Conservation (phyloP, 1,140 invertebrate genomes). For the Telenomus remus region DNA sequence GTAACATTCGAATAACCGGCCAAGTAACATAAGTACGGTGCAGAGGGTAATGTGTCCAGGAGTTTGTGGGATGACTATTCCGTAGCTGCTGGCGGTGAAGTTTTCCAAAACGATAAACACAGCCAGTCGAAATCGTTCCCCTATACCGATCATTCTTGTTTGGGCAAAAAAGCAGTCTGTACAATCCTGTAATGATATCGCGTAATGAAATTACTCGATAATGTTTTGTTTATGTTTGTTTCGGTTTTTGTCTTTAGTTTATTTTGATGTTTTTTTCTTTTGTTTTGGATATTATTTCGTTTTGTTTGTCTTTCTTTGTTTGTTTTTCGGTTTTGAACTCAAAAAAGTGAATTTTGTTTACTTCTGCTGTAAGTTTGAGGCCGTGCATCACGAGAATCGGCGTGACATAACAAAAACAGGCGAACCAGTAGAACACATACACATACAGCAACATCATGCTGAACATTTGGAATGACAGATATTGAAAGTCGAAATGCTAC, state of each 20-base stretch:
- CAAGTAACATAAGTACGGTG: conserved; percentile 65
- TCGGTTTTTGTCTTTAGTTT: too few species aligned
- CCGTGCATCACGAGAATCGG: conserved; percentile 61
- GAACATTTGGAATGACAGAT: conserved; percentile 60
- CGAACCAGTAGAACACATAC: conserved; percentile 68
- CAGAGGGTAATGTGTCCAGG: conserved; percentile 59
- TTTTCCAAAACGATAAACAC: conserved; percentile 68
- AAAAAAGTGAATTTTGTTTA: conserved; percentile 19
- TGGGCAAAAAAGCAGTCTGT: conserved; percentile 61
- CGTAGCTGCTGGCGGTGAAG: conserved; percentile 65
- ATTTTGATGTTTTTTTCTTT: too few species aligned
- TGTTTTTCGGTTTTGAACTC: too few species aligned
- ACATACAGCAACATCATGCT: conserved; percentile 60
- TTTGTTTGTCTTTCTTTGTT: not conserved
- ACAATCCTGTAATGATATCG: conserved; percentile 62
- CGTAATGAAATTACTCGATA: too few species aligned
- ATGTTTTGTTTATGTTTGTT: conserved; percentile 4
- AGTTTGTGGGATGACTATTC: conserved; percentile 52
- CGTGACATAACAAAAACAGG: conserved; percentile 66
- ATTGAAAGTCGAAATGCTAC: conserved; percentile 62
- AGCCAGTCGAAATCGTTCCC: conserved; percentile 58
- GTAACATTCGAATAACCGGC: conserved; percentile 66
- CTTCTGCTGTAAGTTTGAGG: conserved; percentile 23
- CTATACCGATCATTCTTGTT: conserved; percentile 29
- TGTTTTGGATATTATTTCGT: too few species aligned